phyloP scores from a whole-genome alignment of 23 tunicate species.

The Phallusia fumigata region DNA sequence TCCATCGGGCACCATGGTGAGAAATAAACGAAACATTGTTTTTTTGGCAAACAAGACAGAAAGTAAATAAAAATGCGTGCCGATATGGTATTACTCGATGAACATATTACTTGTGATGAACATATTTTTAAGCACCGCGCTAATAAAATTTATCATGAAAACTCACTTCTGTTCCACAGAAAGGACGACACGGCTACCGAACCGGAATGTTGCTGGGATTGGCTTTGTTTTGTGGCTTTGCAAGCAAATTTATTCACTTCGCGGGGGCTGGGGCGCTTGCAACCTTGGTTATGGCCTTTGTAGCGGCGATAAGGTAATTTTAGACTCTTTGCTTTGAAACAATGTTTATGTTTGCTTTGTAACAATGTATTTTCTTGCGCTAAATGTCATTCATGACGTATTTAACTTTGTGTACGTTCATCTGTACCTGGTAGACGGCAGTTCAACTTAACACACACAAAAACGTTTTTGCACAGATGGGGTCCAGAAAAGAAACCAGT shows the following conservation, averaged over 20 bases:
- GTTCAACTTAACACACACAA: too few relatives aligned
- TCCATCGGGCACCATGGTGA: constrained; percentile 31
- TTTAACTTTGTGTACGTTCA: not conserved
- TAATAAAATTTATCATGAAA: not conserved
- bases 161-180: not conserved
- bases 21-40: not conserved
- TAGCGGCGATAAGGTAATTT: constrained; percentile 33
- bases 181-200: constrained; percentile 28
- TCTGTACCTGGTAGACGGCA: not conserved
- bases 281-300: constrained; percentile 30
- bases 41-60: too few relatives aligned
- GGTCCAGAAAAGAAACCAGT: constrained; percentile 41
- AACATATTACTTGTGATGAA: too few relatives aligned
- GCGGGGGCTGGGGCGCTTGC: constrained; percentile 57
- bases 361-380: too few relatives aligned
- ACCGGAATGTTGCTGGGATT: constrained; percentile 33
- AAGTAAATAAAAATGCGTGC: too few relatives aligned
- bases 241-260: constrained; percentile 29
- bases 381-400: too few relatives aligned
- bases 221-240: constrained; percentile 51
- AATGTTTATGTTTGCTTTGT: too few relatives aligned
- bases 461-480: constrained; percentile 18
- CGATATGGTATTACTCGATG: too few relatives aligned
- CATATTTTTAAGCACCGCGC: not conserved
- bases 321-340: not conserved